Evolutionary conservation across 2,888 invertebrate genomes (phyloP), one percentile per base, ranked within the genome.

Genomic region (Aquatica leii): DNA sequence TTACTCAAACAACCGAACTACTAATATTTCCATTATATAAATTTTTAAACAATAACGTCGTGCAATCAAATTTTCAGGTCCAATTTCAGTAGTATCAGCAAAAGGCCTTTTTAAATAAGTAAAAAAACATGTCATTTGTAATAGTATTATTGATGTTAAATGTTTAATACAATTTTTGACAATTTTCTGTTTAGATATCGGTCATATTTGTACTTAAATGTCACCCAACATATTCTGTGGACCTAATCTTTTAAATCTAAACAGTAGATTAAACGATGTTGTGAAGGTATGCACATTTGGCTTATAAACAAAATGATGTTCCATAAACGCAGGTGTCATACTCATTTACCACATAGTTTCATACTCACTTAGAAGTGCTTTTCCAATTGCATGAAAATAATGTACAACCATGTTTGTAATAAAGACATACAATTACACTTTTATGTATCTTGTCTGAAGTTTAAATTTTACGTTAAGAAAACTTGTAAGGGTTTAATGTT

Each of bases 301-400:
- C n/a, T n/a, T n/a, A n/a, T n/a, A n/a, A n/a, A n/a, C n/a, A n/a
- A n/a, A n/a, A n/a, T n/a, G n/a, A n/a, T n/a, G n/a, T n/a, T n/a
- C n/a, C n/a, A n/a, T n/a, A n/a, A n/a, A n/a, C n/a, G n/a, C n/a
- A n/a, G n/a, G n/a, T n/a, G n/a, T n/a, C n/a, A n/a, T n/a, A n/a
- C n/a, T n/a, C n/a, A 49, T 49, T 49, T 49, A 49, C 49, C 31
- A 53, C 37, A 53, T 53, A 37, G 40, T 40, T 37, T 43, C 18
- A 18, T 40, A 43, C 54, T 43, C 21, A 54, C 24, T 6, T 41
- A 54, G 43, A n/a, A 43, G 24, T 54, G 54, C 54, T 54, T 54
- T 54, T 41, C 54, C 31, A 54, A 41, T 54, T 41, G 54, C 54
- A 54, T 54, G 54, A 54, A 34, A 54, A 54, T 54, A 54, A 41